These are phyloP conservation scores for Autographa pulchrina DNA, from an alignment of 2,888 invertebrate species.

Conservation along the genomic window DNA sequence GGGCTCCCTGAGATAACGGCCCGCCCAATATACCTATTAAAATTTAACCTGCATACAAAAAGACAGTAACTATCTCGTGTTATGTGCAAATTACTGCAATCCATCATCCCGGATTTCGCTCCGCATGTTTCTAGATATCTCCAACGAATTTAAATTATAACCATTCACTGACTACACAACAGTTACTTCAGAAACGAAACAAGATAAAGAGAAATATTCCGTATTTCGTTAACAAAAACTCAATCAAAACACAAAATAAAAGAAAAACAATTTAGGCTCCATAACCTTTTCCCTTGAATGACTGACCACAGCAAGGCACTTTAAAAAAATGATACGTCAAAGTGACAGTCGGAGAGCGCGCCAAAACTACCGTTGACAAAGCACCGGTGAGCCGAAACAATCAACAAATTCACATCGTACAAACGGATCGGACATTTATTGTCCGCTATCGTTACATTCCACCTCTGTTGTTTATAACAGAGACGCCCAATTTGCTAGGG, in stretches of 20 bases:
- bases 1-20: slow-evolving; percentile 56
- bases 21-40: slow-evolving; percentile 61
- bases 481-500: slow-evolving; percentile 88
- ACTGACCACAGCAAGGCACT: slow-evolving; percentile 60
- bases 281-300: slow-evolving; percentile 55
- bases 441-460: slow-evolving; percentile 87
- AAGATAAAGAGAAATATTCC: slow-evolving; percentile 23
- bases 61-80: slow-evolving; percentile 26
- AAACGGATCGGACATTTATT: slow-evolving; percentile 87
- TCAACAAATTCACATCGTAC: slow-evolving; percentile 84
- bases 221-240: slow-evolving; percentile 7
- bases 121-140: slow-evolving; percentile 25
- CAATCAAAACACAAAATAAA: slow-evolving; percentile 7
- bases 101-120: slow-evolving; percentile 32
- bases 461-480: slow-evolving; percentile 88
- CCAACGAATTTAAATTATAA: slow-evolving; percentile 1
- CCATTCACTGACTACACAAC: not conserved
- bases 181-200: slow-evolving; percentile 9
- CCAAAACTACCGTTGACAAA: slow-evolving; percentile 83
- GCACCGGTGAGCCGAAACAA: slow-evolving; percentile 82
- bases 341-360: slow-evolving; percentile 79
- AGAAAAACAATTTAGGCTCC: slow-evolving; percentile 21
- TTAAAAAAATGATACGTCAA: slow-evolving; percentile 74
- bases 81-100: slow-evolving; percentile 42
- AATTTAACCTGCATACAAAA: slow-evolving; percentile 57